These are phyloP conservation scores for Gobiocypris rarus DNA, from an alignment of 2,113 vertebrate genomes.

Conservation along the genomic window DNA sequence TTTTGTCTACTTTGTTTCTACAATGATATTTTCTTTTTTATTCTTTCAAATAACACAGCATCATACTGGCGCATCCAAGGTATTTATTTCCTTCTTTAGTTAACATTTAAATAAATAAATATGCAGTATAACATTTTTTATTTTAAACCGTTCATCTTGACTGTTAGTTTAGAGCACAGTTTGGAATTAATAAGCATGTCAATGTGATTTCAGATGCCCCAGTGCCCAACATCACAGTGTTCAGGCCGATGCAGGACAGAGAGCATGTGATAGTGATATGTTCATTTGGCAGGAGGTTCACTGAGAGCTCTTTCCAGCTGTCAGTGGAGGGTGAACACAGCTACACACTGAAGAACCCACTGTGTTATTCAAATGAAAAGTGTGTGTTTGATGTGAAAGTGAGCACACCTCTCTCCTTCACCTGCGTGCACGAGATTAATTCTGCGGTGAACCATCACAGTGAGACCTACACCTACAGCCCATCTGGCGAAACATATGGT, in stretches of 20 bases:
- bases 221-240: constrained; percentile 25
- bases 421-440: constrained; percentile 27
- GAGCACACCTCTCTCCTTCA: constrained; percentile 18
- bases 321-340: not conserved
- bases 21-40: not conserved
- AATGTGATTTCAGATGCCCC: constrained; percentile 2
- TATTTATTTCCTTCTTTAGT: not conserved
- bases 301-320: constrained; percentile 2
- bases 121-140: too few relatives aligned
- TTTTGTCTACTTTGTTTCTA: too few relatives aligned
- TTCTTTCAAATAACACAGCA: not conserved
- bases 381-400: constrained; percentile 28
- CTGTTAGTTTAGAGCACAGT: not conserved
- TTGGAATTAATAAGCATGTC: not conserved
- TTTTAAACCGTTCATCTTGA: constrained; percentile 54
- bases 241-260: not conserved
- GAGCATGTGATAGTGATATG: not conserved
- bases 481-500: not conserved
- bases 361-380: not conserved
- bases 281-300: not conserved
- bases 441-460: not conserved
- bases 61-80: not conserved
- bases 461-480: constrained; percentile 11
- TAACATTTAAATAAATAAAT: not conserved
- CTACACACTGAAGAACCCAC: not conserved